Conservation (phyloP, 2,888 invertebrate species). For the Phymatocera aterrima region DNA sequence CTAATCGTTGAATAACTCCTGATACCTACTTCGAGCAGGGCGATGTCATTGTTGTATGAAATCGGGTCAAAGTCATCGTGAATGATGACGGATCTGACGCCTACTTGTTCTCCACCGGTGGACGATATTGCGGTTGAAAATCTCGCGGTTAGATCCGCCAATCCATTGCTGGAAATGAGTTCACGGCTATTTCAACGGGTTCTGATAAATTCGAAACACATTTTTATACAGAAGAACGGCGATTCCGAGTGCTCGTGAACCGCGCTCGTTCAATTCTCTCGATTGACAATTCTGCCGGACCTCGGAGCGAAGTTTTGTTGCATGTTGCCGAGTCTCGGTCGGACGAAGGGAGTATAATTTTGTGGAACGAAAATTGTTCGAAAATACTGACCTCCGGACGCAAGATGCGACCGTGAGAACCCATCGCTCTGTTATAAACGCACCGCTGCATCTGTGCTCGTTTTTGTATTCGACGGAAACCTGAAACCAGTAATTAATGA, state of each 20-base stretch:
- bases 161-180: conserved; percentile 10
- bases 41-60: conserved; percentile 22
- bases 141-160: conserved; percentile 10
- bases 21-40: conserved; percentile 14
- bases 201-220: too few relatives aligned
- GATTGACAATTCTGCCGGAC: too few relatives aligned
- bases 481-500: background rate
- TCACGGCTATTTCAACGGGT: background rate
- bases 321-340: background rate
- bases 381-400: conserved; percentile 21
- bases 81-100: background rate
- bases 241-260: too few relatives aligned
- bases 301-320: too few relatives aligned
- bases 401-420: conserved; percentile 30
- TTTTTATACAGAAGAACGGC: background rate
- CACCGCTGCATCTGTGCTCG: conserved; percentile 30
- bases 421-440: conserved; percentile 8
- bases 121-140: background rate
- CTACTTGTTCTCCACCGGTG: conserved; percentile 6
- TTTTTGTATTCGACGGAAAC: conserved; percentile 36
- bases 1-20: background rate
- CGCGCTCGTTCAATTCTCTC: too few relatives aligned
- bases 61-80: conserved; percentile 5
- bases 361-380: too few relatives aligned
- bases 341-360: too few relatives aligned